These are phyloP conservation scores for Sebastes dallii DNA, from an alignment of 2,797 vertebrate species.

Conservation along the genomic window DNA sequence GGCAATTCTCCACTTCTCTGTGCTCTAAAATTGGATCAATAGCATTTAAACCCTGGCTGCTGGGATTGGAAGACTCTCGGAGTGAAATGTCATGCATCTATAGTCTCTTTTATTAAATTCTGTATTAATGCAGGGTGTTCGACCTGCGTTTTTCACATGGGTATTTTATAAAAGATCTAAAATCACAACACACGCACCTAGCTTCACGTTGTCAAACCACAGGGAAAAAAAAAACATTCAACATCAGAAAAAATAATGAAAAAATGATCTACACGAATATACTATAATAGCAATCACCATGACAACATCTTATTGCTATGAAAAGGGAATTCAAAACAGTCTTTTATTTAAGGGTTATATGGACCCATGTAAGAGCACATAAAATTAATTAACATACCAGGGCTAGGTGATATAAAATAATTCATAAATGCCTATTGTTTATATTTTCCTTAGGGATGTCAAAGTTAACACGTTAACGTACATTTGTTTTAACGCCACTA, in stretches of 20 bases:
- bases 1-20: slow-evolving; percentile 43
- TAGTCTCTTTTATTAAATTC: slow-evolving; percentile 49
- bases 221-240: background rate
- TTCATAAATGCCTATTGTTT: no score
- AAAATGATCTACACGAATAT: background rate
- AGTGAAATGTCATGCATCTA: slow-evolving; percentile 60
- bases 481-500: no score
- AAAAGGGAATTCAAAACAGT: background rate
- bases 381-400: rapidly evolving
- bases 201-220: background rate
- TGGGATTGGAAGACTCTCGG: slow-evolving; percentile 29
- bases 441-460: no score
- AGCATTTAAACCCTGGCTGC: slow-evolving; percentile 70
- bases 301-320: background rate
- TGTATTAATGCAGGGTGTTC: slow-evolving; percentile 32
- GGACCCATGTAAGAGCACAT: no score
- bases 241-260: background rate
- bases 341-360: no score
- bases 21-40: slow-evolving; percentile 65
- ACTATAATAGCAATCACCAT: background rate
- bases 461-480: no score
- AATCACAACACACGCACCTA: background rate
- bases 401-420: no score
- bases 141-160: background rate
- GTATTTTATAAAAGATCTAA: background rate